phyloP scores from a whole-genome alignment of 2,797 vertebrate genomes.

The Selene dorsalis region DNA sequence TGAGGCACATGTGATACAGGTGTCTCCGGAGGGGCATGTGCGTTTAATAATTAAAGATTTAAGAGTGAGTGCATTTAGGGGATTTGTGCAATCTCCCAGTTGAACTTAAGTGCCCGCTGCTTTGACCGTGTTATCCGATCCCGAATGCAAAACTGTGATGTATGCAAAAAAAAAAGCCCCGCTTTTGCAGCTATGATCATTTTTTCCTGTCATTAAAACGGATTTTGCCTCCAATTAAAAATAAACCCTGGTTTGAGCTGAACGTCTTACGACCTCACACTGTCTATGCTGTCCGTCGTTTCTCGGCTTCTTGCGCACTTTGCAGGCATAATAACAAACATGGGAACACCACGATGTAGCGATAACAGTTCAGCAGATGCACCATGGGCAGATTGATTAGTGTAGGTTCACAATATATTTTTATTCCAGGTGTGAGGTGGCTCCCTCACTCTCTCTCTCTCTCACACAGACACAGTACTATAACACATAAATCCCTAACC shows the following conservation, averaged over 20 bases:
- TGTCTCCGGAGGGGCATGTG: constrained; percentile 36
- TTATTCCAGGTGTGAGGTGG: background rate
- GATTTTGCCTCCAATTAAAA: constrained; percentile 31
- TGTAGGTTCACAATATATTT: background rate
- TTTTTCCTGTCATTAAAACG: background rate
- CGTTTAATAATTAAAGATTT: constrained; percentile 65
- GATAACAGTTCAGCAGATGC: background rate
- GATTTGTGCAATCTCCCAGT: constrained; percentile 32
- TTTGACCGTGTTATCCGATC: constrained; percentile 23
- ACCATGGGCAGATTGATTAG: constrained; percentile 2
- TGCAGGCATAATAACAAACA: constrained; percentile 11
- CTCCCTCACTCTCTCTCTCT: background rate
- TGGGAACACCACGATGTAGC: background rate
- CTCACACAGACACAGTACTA: background rate
- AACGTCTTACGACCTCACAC: constrained; percentile 25
- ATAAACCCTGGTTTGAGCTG: constrained; percentile 18
- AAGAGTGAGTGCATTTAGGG: constrained; percentile 21
- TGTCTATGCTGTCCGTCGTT: constrained; percentile 9
- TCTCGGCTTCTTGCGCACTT: constrained; percentile 13
- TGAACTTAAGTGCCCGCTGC: constrained; percentile 26
- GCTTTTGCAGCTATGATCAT: background rate
- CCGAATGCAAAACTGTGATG: constrained; percentile 3
- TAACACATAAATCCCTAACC: background rate
- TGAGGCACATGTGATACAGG: constrained; percentile 44
- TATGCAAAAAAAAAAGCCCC: background rate